phyloP scores from a whole-genome alignment of 2,113 vertebrate species.

The Brachypteracias leptosomus region DNA sequence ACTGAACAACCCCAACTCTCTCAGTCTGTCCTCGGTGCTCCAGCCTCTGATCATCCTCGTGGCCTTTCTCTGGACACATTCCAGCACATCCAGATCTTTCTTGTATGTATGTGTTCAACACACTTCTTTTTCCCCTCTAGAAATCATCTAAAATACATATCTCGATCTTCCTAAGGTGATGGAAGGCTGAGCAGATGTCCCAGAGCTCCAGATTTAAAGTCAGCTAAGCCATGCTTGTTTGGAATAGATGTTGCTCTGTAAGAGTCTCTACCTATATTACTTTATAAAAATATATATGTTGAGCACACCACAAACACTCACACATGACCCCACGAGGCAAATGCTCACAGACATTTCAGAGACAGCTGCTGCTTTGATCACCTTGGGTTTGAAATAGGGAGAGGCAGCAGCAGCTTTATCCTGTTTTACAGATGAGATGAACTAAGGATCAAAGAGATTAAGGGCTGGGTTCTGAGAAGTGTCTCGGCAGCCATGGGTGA shows the following conservation, averaged over 20 bases:
- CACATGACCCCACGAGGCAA: background rate
- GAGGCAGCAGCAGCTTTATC: background rate
- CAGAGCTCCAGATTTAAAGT: background rate
- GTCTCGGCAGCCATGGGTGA: background rate
- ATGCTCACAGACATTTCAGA: background rate
- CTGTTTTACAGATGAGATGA: background rate
- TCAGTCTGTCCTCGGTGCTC: no score
- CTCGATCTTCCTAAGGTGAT: background rate
- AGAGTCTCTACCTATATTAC: rapidly evolving
- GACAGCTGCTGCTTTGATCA: background rate
- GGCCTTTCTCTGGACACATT: no score
- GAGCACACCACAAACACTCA: background rate
- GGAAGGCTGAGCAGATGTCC: background rate
- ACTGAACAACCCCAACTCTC: no score
- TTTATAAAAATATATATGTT: background rate
- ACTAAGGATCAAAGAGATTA: background rate
- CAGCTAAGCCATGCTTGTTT: background rate
- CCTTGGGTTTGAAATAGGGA: background rate
- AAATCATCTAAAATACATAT: background rate
- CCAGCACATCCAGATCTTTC: no score
- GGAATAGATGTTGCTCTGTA: background rate
- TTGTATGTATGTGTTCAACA: rapidly evolving
- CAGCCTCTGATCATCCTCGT: no score
- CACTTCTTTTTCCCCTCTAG: background rate
- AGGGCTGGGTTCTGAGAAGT: background rate